These are phyloP conservation scores for Tetanocera ferruginea DNA, from an alignment of 2,888 invertebrate species.

Conservation along the genomic window DNA sequence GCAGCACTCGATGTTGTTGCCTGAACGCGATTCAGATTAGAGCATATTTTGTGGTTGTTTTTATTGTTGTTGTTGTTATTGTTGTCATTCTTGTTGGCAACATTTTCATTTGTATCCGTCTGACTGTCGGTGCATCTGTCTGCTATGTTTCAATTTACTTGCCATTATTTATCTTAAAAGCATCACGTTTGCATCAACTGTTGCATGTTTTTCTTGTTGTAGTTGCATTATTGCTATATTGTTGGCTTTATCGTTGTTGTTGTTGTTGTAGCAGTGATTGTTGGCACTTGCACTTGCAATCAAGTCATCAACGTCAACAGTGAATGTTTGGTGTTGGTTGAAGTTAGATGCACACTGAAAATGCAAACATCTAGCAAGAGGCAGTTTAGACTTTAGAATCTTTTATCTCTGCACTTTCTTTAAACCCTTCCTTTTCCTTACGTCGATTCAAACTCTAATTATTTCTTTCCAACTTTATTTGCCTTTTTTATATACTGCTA, in stretches of 20 bases:
- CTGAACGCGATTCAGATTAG: neutral
- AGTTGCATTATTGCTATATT: neutral
- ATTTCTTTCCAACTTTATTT: too few species aligned
- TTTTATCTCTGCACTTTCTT: neutral
- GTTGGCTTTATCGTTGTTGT: neutral
- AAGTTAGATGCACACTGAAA: too few species aligned
- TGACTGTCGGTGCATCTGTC: neutral
- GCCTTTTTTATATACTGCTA: too few species aligned
- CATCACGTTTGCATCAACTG: slow-evolving; percentile 20
- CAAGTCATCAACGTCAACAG: slow-evolving; percentile 32
- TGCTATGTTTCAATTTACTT: slow-evolving; percentile 28
- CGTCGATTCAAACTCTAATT: too few species aligned
- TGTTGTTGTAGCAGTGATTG: slow-evolving; percentile 1
- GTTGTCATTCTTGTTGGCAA: slow-evolving; percentile 14
- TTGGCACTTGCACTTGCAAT: slow-evolving; percentile 10
- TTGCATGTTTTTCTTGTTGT: neutral
- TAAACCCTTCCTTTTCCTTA: neutral
- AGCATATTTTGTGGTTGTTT: neutral
- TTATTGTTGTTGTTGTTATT: slow-evolving; percentile 10
- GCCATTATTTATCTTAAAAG: slow-evolving; percentile 21
- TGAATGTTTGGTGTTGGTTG: neutral
- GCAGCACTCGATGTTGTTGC: neutral
- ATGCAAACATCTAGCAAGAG: too few species aligned
- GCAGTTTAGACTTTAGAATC: neutral
- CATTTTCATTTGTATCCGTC: neutral